These are phyloP conservation scores for Coregonus ussuriensis DNA, from an alignment of 2,797 vertebrate genomes.

Conservation along the genomic window DNA sequence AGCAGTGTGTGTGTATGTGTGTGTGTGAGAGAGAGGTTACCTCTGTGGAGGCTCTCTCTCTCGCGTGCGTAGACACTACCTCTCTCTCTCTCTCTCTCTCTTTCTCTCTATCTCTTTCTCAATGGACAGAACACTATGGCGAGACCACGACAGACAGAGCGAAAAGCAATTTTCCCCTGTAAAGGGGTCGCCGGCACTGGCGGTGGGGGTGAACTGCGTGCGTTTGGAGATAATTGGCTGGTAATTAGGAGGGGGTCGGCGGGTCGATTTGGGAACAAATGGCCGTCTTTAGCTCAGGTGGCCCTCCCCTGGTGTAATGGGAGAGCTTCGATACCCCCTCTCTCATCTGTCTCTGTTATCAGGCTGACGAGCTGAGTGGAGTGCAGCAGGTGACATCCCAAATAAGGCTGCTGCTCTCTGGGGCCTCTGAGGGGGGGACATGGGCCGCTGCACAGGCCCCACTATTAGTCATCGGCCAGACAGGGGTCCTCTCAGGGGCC, in stretches of 20 bases:
- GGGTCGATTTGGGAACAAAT: slow-evolving; percentile 85
- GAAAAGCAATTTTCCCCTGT: slow-evolving; percentile 1
- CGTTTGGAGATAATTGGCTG: slow-evolving; percentile 87
- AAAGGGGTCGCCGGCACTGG: background rate
- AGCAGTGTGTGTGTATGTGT: slow-evolving; percentile 20
- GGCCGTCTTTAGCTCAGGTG: slow-evolving; percentile 86
- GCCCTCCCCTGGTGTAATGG: slow-evolving; percentile 71
- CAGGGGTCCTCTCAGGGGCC: background rate
- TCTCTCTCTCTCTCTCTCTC: too few species aligned
- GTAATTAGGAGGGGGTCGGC: slow-evolving; percentile 86
- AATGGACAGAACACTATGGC: background rate
- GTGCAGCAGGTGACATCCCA: slow-evolving; percentile 8
- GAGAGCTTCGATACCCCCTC: slow-evolving; percentile 65
- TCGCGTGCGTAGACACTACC: background rate
- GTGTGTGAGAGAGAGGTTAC: slow-evolving; percentile 7
- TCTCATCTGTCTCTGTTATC: slow-evolving; percentile 10
- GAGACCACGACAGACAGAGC: background rate
- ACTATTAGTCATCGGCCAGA: background rate
- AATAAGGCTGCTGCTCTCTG: slow-evolving; percentile 12
- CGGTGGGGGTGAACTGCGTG: slow-evolving; percentile 68
- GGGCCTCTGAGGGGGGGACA: background rate
- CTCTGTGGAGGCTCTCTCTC: slow-evolving; percentile 21
- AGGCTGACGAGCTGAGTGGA: background rate
- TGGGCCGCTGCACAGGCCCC: slow-evolving; percentile 1
- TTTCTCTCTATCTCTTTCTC: background rate